Evolutionary conservation across 2,797 vertebrate genomes (phyloP).

Genomic region (Oceanodroma leucorhoa): DNA sequence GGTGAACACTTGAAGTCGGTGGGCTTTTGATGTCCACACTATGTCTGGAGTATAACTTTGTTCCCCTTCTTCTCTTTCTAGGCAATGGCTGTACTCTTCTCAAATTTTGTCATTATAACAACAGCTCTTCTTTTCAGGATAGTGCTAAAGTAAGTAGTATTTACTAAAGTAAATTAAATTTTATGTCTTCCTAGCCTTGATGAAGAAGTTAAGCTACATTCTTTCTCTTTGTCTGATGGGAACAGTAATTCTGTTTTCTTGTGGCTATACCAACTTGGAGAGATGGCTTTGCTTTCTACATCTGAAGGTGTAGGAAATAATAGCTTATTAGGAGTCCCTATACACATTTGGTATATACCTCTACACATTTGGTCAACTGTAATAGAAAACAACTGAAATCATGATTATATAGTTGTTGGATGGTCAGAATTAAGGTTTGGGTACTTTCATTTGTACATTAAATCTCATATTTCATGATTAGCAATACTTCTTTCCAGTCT

Average conservation of each 20-base stretch:
- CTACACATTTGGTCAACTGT: not conserved
- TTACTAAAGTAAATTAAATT: conserved; percentile 20
- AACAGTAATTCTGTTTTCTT: not conserved
- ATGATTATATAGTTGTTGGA: not conserved
- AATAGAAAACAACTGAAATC: not conserved
- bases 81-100: conserved; percentile 96
- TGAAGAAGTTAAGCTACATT: not conserved
- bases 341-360: not conserved
- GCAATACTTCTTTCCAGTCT: not conserved
- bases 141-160: conserved; percentile 91
- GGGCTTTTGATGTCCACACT: not conserved
- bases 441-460: not conserved
- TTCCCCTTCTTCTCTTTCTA: conserved; percentile 70
- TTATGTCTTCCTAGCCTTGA: not conserved
- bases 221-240: not conserved
- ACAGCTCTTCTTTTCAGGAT: conserved; percentile 95
- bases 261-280: not conserved
- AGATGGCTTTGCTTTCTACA: not conserved
- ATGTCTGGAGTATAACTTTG: conserved; percentile 52
- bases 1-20: not conserved
- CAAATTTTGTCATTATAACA: conserved; percentile 97
- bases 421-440: not conserved
- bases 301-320: not conserved
- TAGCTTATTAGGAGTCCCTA: not conserved
- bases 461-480: not conserved